Conservation (phyloP, 2,888 invertebrate genomes). For the Agriopis aurantiaria region DNA sequence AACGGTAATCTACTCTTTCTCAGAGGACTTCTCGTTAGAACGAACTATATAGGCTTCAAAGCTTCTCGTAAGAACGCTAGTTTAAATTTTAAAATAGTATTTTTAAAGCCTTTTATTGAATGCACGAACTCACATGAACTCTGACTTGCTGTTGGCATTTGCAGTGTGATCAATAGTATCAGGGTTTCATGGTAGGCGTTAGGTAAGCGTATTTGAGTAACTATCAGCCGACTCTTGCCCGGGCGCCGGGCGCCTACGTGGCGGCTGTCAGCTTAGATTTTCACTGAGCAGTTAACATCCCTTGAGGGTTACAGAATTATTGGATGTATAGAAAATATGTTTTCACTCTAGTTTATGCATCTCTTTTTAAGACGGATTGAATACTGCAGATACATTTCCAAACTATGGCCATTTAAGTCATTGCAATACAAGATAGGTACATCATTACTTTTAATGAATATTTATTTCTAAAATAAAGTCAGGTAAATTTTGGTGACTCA, state of each 20-base stretch:
- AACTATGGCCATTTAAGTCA: not conserved
- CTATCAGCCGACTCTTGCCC: no score
- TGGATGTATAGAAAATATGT: not conserved
- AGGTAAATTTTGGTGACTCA: not conserved
- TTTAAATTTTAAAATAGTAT: not conserved
- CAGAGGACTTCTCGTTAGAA: not conserved
- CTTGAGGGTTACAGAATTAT: slow-evolving; percentile 17
- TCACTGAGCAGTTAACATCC: slow-evolving; percentile 18
- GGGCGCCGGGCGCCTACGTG: slow-evolving; percentile 36
- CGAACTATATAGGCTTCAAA: no score
- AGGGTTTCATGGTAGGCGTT: slow-evolving; percentile 26
- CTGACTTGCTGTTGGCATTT: slow-evolving; percentile 49
- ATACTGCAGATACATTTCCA: not conserved
- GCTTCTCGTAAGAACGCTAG: not conserved
- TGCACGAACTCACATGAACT: slow-evolving; percentile 45
- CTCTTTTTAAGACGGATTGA: not conserved
- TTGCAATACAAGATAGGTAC: no score
- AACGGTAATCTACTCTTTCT: slow-evolving; percentile 1
- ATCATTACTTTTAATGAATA: no score
- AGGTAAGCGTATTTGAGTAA: slow-evolving; percentile 20
- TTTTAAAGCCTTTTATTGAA: slow-evolving; percentile 2
- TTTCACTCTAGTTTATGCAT: not conserved
- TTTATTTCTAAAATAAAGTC: no score
- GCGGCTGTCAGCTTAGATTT: slow-evolving; percentile 33
- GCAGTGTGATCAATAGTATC: slow-evolving; percentile 50